phyloP scores from a whole-genome alignment of 1,140 invertebrate genomes.

The Eciton burchellii region DNA sequence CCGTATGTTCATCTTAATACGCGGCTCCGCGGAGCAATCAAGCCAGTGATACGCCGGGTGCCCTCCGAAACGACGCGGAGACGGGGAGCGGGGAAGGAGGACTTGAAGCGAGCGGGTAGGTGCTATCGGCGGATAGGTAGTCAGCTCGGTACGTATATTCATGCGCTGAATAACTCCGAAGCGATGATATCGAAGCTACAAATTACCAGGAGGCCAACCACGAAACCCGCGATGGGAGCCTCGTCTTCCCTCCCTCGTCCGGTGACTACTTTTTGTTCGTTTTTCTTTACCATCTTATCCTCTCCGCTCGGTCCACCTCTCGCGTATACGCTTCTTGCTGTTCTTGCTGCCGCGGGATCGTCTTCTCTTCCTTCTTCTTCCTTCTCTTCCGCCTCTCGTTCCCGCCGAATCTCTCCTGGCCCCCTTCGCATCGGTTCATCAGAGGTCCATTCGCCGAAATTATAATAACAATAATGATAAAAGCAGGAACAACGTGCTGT shows the following conservation, averaged over 20 bases:
- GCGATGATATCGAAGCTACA: slow-evolving; percentile 77
- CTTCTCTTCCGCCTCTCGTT: not conserved
- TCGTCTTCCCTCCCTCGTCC: slow-evolving; percentile 56
- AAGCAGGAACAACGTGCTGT: slow-evolving; percentile 65
- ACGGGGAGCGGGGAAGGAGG: not conserved
- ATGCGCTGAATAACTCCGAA: slow-evolving; percentile 71
- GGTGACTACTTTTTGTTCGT: slow-evolving; percentile 23
- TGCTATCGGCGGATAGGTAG: slow-evolving; percentile 74
- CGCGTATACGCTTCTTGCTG: slow-evolving; percentile 27
- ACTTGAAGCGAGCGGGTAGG: slow-evolving; percentile 53
- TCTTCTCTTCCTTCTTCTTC: slow-evolving; percentile 16
- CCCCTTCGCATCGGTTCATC: slow-evolving; percentile 70
- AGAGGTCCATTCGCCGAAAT: slow-evolving; percentile 66
- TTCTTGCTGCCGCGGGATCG: slow-evolving; percentile 14
- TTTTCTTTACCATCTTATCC: slow-evolving; percentile 31
- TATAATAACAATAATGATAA: slow-evolving; percentile 78
- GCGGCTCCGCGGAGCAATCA: slow-evolving; percentile 16
- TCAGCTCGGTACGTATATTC: slow-evolving; percentile 68
- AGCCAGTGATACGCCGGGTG: slow-evolving; percentile 27
- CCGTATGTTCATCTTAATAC: slow-evolving; percentile 31
- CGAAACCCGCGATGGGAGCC: slow-evolving; percentile 57
- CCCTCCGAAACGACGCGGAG: slow-evolving; percentile 18
- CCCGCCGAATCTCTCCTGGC: slow-evolving; percentile 32
- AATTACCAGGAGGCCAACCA: slow-evolving; percentile 76
- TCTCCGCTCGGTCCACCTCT: slow-evolving; percentile 38